Base-by-base conservation (phyloP, 2,888 invertebrate genomes). In the Thera britannica region DNA sequence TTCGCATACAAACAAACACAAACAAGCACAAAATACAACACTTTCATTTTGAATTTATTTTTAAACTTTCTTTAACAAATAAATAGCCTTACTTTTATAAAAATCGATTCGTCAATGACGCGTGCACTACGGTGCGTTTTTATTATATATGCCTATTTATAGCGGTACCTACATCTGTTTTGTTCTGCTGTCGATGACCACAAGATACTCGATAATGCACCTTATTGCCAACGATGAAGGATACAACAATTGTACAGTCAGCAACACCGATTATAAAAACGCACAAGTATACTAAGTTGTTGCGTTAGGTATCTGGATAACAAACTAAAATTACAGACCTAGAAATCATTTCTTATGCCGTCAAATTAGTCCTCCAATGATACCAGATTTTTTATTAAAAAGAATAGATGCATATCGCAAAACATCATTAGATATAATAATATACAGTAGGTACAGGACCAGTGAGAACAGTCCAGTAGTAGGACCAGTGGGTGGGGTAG, bases 1-100 rank as follows among this genome's bases (percentile, higher is more conserved):
- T 58, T 58, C 2, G 52, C 58, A 59, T 66, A 70, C 38, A 73
- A 65, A 69, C 74, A 68, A 57, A 67, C 67, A 72, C 65, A 73
- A 52, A 73, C 36, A 60, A 67, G 57, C 60, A 76, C 48, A 49
- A 63, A 63, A 49, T 70, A 71, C n/a, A 75, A 44, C 65, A 69
- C 67, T 59, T 65, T 62, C 76, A 76, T 76, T 12, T 46, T 63
- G 68, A 68, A 55, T 34, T 55, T 51, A 60, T 46, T 34, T 52
- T 9, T 36, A 57, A 56, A 59, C 44, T 57, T 4, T 58, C 12
- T 41, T 48, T 12, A 9, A 55, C 12, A 6, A 12, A 7, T 6
- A 3, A 44, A 54, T 56, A 59, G 62, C 68, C 65, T 71, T 58
- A 51, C 66, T 58, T 52, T 12, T 49, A 2, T 51, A 52, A 57